Percentiles rank a stretch among this genome's conserved stretches.
Conservation (phyloP, 1,140 invertebrate species). For the Papilio helenus region DNA sequence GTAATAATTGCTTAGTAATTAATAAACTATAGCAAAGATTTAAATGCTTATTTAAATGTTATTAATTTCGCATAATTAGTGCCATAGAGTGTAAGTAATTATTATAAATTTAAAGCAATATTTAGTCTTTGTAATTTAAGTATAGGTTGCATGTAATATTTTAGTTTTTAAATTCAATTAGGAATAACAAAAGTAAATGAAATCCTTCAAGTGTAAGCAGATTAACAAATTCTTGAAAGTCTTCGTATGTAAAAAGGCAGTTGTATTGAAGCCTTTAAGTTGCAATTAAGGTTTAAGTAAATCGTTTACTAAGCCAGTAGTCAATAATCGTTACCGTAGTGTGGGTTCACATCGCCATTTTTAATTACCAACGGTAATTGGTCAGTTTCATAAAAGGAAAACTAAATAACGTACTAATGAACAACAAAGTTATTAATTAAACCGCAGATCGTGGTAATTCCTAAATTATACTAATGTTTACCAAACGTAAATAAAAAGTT, state of each 20-base stretch:
- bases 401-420: neutral
- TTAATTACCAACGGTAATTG: neutral
- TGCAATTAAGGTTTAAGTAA: slow-evolving; percentile 23
- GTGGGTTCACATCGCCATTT: neutral
- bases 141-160: neutral
- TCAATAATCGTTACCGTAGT: neutral
- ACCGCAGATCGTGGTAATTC: neutral
- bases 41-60: no score
- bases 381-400: neutral
- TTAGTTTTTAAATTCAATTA: neutral
- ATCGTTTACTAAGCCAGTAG: slow-evolving; percentile 2
- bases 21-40: no score
- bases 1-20: no score
- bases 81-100: no score
- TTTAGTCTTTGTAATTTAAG: no score
- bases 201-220: slow-evolving; percentile 24
- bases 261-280: slow-evolving; percentile 21
- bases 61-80: no score
- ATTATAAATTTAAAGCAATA: no score
- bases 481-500: neutral
- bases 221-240: slow-evolving; percentile 13
- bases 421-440: neutral
- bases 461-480: slow-evolving; percentile 1
- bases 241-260: slow-evolving; percentile 6
- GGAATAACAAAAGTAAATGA: neutral